Base-by-base conservation (phyloP, 2,113 vertebrate genomes). In the Engraulis encrasicolus region DNA sequence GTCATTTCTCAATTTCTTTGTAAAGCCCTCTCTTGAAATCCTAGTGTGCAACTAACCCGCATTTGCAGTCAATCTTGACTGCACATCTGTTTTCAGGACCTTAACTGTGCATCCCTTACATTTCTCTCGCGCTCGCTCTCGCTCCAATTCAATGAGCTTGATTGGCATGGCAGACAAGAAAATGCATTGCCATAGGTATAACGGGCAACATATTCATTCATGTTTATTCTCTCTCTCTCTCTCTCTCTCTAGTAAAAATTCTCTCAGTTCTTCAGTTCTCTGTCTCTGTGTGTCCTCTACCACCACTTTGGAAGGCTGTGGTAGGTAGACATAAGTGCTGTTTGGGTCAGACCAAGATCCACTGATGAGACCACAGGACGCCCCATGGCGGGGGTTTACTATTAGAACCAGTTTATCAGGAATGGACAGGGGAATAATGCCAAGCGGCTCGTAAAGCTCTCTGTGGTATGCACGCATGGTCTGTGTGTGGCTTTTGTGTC, bases 291-390 rank as follows among this genome's bases (percentile, higher is more conserved):
- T 37, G 77, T 23, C 58, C 66, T 14, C 27, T 50, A 12, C 20
- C 1, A 9, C 61, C 36, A 36, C 52, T 79, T 79, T 80, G 52
- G 80, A 58, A 40, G 85, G 23, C 84, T 88, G 86, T 85, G 87
- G 88, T 87, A 88, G 85, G 85, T 85, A 82, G 78, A 78, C 58
- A 83, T 78, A 82, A 85, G 78, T 78, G 82, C 58, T n/a, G n/a
- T n/a, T 78, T 49, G 66, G 49, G 50, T 48, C 50, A 52, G 77
- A 18, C 15, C 40, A 5, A n/a, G 78, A 40, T 85, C 79, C 79
- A 78, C 80, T 78, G 86, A 83, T 66, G 38, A 79, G 54, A 84
- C 74, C 83, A 74, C 86, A 87, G 80, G 83, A 52, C 78, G 48
- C 50, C 49, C 71, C 61, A 19, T 80, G 77, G 80, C 27, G 81